A percentile compares a stretch with the other conserved stretches of the same genome.
Conservation (phyloP, 1,140 invertebrate species). For the Hirudo medicinalis region DNA sequence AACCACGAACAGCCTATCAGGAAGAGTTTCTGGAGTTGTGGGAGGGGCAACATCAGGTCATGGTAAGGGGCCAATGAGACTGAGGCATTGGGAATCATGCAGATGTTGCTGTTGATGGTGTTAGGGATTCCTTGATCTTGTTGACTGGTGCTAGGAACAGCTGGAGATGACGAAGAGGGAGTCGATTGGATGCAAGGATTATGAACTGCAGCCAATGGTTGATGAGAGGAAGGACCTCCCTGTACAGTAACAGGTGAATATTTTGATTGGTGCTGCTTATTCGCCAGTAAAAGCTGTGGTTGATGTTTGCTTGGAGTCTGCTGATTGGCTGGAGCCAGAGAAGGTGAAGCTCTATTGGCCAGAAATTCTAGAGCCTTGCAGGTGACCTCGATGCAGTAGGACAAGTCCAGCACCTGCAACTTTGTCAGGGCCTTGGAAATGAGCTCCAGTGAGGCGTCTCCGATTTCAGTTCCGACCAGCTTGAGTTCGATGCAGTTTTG, state of each 20-base stretch:
- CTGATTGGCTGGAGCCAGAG: slow-evolving; percentile 36
- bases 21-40: background rate
- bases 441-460: slow-evolving; percentile 67
- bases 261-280: background rate
- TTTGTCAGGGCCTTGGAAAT: slow-evolving; percentile 62
- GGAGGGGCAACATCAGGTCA: background rate
- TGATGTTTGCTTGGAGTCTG: background rate
- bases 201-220: background rate
- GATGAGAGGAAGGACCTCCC: too few species aligned
- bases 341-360: slow-evolving; percentile 50
- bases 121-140: background rate
- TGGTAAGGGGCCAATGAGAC: too few species aligned
- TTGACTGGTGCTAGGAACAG: background rate
- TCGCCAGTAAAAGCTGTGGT: background rate
- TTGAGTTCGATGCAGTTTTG: slow-evolving; percentile 59
- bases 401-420: slow-evolving; percentile 61
- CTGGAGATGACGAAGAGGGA: background rate
- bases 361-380: slow-evolving; percentile 76
- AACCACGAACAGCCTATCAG: background rate
- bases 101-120: background rate
- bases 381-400: slow-evolving; percentile 68
- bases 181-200: background rate
- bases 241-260: background rate
- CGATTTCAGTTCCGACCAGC: slow-evolving; percentile 72
- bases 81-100: background rate